Evolutionary conservation across 1,140 invertebrate species (phyloP).

Genomic region (Heliconius hewitsoni): DNA sequence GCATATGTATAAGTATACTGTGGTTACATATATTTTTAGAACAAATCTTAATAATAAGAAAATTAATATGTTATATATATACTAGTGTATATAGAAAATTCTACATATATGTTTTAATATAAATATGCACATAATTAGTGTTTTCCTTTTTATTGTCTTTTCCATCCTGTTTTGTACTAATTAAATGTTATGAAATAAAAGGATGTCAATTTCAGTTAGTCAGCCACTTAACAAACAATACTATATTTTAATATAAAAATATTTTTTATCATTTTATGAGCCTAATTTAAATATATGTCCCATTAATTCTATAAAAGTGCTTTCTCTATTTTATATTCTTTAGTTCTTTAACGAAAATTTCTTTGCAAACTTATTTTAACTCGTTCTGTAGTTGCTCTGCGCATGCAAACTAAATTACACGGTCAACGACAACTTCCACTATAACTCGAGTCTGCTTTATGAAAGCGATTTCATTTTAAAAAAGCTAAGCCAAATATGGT

Average conservation of each 20-base stretch:
- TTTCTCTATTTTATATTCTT: not conserved
- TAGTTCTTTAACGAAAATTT: constrained; percentile 7
- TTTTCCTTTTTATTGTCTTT: too few relatives aligned
- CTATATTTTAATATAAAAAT: not conserved
- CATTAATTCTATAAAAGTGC: not conserved
- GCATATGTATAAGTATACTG: too few relatives aligned
- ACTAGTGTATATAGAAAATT: too few relatives aligned
- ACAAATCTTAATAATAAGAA: too few relatives aligned
- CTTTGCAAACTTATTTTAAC: constrained; percentile 10
- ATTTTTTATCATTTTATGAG: not conserved
- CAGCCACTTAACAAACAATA: too few relatives aligned
- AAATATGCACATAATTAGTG: too few relatives aligned
- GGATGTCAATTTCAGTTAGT: too few relatives aligned
- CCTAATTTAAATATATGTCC: not conserved
- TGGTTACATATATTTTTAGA: too few relatives aligned
- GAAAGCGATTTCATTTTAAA: not conserved
- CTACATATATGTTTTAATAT: too few relatives aligned
- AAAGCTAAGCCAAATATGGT: not conserved
- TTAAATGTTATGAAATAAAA: too few relatives aligned
- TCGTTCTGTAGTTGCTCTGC: constrained; percentile 11
- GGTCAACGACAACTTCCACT: constrained; percentile 13
- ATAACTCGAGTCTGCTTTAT: constrained; percentile 9
- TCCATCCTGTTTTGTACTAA: too few relatives aligned
- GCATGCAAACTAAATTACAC: constrained; percentile 12
- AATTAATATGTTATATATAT: too few relatives aligned